Percentiles rank a stretch among this genome's conserved stretches.
Evolutionary conservation across 1,140 invertebrate species (phyloP).

Genomic region (Lepidostoma basale): DNA sequence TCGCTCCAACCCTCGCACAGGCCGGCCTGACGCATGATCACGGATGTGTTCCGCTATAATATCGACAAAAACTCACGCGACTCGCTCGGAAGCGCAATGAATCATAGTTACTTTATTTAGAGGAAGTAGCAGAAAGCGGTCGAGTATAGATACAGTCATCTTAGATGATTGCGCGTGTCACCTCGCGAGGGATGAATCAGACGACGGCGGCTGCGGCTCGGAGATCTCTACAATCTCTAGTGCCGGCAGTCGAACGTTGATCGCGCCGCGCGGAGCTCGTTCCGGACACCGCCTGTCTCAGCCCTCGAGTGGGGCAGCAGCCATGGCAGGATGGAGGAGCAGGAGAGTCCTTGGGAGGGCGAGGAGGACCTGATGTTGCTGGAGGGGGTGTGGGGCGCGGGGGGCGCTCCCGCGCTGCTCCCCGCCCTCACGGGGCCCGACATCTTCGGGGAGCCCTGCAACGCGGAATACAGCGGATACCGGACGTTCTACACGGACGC

Average conservation of each 20-base stretch:
- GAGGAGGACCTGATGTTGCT: conserved; percentile 19
- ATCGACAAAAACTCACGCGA: background rate
- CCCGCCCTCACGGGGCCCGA: conserved; percentile 22
- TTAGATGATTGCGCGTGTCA: background rate
- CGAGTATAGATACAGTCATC: too few relatives aligned
- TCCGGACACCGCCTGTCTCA: background rate
- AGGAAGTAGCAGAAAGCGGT: too few relatives aligned
- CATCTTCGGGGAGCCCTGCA: conserved; percentile 1
- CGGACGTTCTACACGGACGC: background rate
- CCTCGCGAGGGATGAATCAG: conserved; percentile 11
- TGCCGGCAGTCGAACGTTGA: background rate
- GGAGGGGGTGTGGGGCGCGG: conserved; percentile 17
- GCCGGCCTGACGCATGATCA: background rate
- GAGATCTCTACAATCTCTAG: too few relatives aligned
- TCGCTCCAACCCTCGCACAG: too few relatives aligned
- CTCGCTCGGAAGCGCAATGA: background rate
- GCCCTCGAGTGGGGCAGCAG: background rate
- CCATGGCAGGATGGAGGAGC: conserved; percentile 29
- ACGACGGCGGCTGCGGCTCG: background rate
- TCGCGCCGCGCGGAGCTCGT: background rate
- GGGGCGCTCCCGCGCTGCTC: conserved; percentile 18
- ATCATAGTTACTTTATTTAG: background rate
- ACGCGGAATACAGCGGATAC: background rate
- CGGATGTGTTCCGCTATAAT: background rate
- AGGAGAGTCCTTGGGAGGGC: conserved; percentile 6